Evolutionary conservation across 2,888 invertebrate genomes (phyloP).

Genomic region (Rotaria socialis): DNA sequence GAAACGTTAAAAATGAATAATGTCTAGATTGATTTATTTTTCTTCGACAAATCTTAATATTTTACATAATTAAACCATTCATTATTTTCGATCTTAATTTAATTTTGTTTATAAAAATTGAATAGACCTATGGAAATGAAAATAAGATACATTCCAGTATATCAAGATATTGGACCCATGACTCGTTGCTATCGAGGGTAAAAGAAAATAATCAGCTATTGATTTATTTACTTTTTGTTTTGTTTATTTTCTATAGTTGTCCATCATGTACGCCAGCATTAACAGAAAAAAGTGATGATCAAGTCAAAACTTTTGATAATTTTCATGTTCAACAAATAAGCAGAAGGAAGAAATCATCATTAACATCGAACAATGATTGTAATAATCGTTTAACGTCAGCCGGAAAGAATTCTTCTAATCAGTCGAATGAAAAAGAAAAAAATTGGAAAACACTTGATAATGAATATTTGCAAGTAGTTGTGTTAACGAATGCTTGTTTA

Average conservation of each 20-base stretch:
- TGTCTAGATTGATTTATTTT: no score
- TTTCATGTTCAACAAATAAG: background rate
- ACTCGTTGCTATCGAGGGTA: constrained; percentile 15
- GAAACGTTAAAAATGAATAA: no score
- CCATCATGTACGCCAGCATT: background rate
- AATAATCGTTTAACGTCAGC: background rate
- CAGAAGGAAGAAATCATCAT: background rate
- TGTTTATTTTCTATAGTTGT: background rate
- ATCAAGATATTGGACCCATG: background rate
- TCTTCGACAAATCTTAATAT: no score
- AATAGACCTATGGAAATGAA: background rate
- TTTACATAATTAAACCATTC: no score
- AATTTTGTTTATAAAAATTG: background rate
- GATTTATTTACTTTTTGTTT: background rate
- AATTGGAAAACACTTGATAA: background rate
- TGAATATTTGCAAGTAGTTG: constrained; percentile 50
- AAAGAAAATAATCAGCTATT: background rate
- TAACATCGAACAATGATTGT: background rate
- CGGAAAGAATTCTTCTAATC: no score
- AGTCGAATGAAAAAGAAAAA: background rate
- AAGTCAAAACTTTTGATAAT: background rate
- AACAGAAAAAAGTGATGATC: background rate
- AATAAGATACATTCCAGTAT: background rate
- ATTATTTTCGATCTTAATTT: background rate
- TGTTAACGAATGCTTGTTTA: constrained; percentile 52